Evolutionary conservation across 1,140 invertebrate species (phyloP), one percentile per base, ranked within the genome.

Genomic region (Lucilia cuprina): DNA sequence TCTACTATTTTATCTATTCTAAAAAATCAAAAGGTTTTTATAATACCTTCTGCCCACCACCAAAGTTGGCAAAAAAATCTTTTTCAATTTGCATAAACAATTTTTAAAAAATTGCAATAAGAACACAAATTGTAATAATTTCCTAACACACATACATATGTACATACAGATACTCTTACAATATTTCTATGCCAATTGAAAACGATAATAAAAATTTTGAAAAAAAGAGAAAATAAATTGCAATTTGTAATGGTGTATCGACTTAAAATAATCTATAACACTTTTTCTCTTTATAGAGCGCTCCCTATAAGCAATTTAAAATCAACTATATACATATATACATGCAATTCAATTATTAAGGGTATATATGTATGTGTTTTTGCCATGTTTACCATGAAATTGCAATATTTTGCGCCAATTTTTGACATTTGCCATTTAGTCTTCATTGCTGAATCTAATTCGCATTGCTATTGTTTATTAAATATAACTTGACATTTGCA

Each of bases 351-450:
- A 41, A 7, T 41, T 41, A 8, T 60, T 17, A 60, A 60, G 55
- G 55, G 55, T 41, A n/a, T n/a, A 3, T 30, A 30, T 30, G 25
- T 2, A 30, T 49, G 13, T 14, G 8, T 70, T 70, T 21, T 21
- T 21, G 65, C 19, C 65, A 70, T 19, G n/a, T 70, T 70, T 70
- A 70, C 65, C 65, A 70, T 70, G 65, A 70, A 70, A 70, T 70
- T 70, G 65, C 21, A 70, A 70, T 70, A 70, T 70, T 70, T 70
- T 70, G 65, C 65, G 21, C n/a, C n/a, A 70, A 70, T 70, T 70
- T 70, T 70, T 70, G 65, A 70, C 65, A 70, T 70, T 70, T 70
- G 65, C 65, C 65, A 21, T 70, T 70, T 25, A 70, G 7, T n/a
- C 65, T 70, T n/a, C 65, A 25, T 21, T 21, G 19, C 65, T 25